Evolutionary conservation across 2,797 vertebrate species (phyloP).

Genomic region (Megaceryle alcyon): DNA sequence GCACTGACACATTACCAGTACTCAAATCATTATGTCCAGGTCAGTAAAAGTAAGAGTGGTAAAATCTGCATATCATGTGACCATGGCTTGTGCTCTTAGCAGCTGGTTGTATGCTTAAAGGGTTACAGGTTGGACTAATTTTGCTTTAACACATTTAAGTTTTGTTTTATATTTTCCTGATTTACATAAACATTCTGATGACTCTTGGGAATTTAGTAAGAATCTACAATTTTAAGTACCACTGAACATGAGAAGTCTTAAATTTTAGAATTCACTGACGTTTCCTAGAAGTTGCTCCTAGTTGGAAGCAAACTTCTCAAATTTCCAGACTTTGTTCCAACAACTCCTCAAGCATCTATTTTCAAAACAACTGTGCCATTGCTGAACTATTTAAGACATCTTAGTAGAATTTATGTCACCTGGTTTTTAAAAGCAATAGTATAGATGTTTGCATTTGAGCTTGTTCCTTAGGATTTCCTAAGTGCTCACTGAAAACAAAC

Average conservation of each 20-base stretch:
- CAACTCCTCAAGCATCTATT: neutral
- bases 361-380: neutral
- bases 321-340: neutral
- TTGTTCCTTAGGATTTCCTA: neutral
- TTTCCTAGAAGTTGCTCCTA: neutral
- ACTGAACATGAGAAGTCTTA: neutral
- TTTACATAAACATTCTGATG: neutral
- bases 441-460: neutral
- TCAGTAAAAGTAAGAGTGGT: neutral
- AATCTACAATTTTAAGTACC: neutral
- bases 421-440: neutral
- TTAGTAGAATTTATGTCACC: neutral
- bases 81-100: neutral
- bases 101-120: neutral
- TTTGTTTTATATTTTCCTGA: neutral
- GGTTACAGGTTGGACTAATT: neutral
- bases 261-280: neutral
- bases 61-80: neutral
- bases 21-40: constrained; percentile 4
- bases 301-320: neutral
- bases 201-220: neutral
- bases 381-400: neutral
- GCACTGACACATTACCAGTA: neutral
- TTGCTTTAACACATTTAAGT: neutral
- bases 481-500: neutral